Evolutionary conservation across 2,888 invertebrate genomes (phyloP), one percentile per base, ranked within the genome.

Genomic region (Synanthedon vespiformis): DNA sequence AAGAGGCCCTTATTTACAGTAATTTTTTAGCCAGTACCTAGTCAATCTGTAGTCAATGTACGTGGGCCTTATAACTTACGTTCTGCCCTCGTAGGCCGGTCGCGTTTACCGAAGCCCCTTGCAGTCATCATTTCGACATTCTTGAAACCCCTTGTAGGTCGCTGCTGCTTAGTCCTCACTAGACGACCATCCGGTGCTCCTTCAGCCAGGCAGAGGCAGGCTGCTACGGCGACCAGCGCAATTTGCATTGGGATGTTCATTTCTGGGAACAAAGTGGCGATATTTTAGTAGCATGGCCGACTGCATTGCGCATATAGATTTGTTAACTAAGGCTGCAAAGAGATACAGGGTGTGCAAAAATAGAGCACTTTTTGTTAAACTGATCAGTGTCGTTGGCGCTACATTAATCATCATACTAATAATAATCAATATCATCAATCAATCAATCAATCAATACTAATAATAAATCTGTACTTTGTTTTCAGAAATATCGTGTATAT

Each of bases 121-220:
- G 91, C 91, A 1, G 90, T 90, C 71, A 90, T 90, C 77, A 90
- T 89, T 63, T 90, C 89, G 54, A 89, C 88, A 69, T 90, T 90
- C 71, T 91, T 90, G 75, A 91, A 91, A 34, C 91, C 91, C 52
- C 91, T 84, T 34, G 90, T 90, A 1, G 90, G 88, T 4, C 90
- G 80, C 59, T 89, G 88, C 61, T 89, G 88, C 61, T 88, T 88
- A 56, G 76, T 68, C 55, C 87, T 68, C 2, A 72, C 65, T 50
- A 85, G 60, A 5, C 85, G 61, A 0, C 74, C 72, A 44, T 84
- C 81, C 0, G 83, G 80, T 0, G 80, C 80, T 1, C 74, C 81
- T 40, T 76, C 81, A 1, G 72, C 83, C 54, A 76, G 68, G 64
- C 75, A 83, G 52, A 80, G 79, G 63, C 75, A 84, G 40, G 75